Conservation (phyloP, 2,888 invertebrate species). For the Hemaris fuciformis region DNA sequence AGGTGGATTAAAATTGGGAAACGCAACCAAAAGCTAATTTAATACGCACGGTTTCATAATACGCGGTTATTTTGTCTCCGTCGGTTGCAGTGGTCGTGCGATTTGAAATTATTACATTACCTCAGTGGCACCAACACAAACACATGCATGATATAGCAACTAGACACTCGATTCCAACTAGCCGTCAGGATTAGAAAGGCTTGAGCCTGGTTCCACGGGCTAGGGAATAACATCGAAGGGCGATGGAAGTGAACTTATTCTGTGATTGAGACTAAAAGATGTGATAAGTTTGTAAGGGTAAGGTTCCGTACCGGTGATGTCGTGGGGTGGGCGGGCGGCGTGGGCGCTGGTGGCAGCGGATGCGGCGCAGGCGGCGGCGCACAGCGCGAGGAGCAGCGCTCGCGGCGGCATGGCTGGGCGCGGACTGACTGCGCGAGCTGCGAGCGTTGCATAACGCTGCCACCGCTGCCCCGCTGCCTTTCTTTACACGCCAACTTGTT, state of each 20-base stretch:
- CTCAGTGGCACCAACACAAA: background rate
- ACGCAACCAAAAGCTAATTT: too few species aligned
- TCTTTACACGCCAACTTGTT: background rate
- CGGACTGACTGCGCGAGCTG: background rate
- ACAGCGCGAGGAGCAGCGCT: conserved; percentile 13
- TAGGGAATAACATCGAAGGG: background rate
- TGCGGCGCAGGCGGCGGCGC: conserved; percentile 16
- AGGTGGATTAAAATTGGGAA: too few species aligned
- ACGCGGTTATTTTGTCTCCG: too few species aligned
- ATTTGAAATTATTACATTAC: background rate
- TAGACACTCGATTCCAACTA: background rate
- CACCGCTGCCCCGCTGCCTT: background rate
- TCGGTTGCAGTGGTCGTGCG: background rate
- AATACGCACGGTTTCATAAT: too few species aligned
- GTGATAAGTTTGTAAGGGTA: background rate
- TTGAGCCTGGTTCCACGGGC: background rate
- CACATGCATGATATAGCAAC: background rate
- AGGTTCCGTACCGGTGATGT: conserved; percentile 16
- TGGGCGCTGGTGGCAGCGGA: background rate
- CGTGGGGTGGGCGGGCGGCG: conserved; percentile 26
- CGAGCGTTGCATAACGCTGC: background rate
- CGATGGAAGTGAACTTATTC: background rate
- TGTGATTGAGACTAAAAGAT: too few species aligned
- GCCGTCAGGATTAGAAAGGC: background rate
- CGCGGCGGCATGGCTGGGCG: conserved; percentile 8